phyloP scores from a whole-genome alignment of 2,113 vertebrate species.

The human region GRCh38 chr5:150618501-150619000 shows the following conservation, averaged over 20 bases:
- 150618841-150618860: background rate
- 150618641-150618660: background rate
- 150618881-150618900: background rate
- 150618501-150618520: slow-evolving; percentile 54
- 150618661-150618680: background rate
- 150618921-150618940: rapidly evolving
- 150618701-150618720: slow-evolving; percentile 77
- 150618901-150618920: background rate
- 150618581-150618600: background rate
- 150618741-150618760: slow-evolving; percentile 37
- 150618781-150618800: background rate
- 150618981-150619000: background rate
- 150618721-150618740: background rate
- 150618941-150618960: background rate
- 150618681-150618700: slow-evolving; percentile 79
- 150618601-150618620: background rate
- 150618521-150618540: background rate
- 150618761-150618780: slow-evolving; percentile 80
- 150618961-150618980: background rate
- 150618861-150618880: background rate
- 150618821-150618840: background rate
- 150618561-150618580: background rate
- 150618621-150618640: background rate
- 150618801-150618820: background rate
- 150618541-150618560: background rate